Base-by-base conservation (phyloP, 2,113 vertebrate species). In the Centropus bengalensis region DNA sequence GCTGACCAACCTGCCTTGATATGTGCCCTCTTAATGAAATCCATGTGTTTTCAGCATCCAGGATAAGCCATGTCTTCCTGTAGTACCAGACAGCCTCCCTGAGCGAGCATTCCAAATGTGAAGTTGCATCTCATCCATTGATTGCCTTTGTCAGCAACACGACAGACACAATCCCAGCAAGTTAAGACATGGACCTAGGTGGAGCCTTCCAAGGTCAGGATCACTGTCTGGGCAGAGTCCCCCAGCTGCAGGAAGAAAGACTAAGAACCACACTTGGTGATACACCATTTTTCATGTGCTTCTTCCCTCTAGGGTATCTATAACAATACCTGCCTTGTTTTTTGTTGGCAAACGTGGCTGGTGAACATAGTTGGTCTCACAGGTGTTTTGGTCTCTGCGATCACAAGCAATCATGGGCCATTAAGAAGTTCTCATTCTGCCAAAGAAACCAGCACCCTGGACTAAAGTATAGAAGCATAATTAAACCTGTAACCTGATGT, bases 171-270 rank as follows among this genome's bases (percentile, higher is more conserved):
- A 89, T 32, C 15, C 33, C 13, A 86, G 85, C 94, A 94, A 90
- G 92, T 94, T 80, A 80, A 94, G 54, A 81, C 95, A 93, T 74
- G n/a, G 77, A 68, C 14, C 8, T 32, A 64, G 38, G 32, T 81
- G 56, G 47, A 92, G 76, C 47, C 73, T 88, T 92, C 55, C 73
- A 76, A 92, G 91, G 92, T 90, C 80, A 90, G 64, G 73, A 96
- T 95, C 91, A 42, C 64, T 92, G 94, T 75, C 90, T 78, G 90
- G 90, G 95, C 95, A 95, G 64, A 96, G 86, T 88, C 2, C 52
- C 28, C 68, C 92, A 96, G 86, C 92, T 95, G 95, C 94, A 96
- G 90, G 90, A 96, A 96, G 70, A 71, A 51, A 82, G 56, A 74
- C 71, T 83, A 94, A 85, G 58, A 54, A 70, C n/a, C 83, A 91